Base-by-base conservation (phyloP, 2,888 invertebrate genomes). In the Gastracanthus pulcherrimus region DNA sequence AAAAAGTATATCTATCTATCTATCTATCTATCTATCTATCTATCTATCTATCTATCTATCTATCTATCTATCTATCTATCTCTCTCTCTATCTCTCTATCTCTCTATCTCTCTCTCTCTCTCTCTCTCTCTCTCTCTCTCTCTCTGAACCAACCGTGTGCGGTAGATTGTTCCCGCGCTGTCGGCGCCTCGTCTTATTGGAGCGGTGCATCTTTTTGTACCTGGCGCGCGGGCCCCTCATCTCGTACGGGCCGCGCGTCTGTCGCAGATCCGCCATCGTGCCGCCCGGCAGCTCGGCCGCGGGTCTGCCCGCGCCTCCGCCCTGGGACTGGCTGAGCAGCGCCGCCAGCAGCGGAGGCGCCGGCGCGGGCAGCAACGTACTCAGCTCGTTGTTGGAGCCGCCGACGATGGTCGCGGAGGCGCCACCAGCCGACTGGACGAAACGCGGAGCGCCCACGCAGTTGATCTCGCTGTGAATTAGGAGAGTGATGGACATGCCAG, bases 341-440 rank as follows among this genome's bases (percentile, higher is more conserved):
- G 95, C 94, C 3, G 95, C 94, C 58, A 95, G 87, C 64, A 95
- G 90, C 0, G 92, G 92, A 13, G 94, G 93, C 90, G 94, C 94
- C 0, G 94, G 93, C 31, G 93, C 94, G 0, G 94, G 94, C 67
- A 95, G 55, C 19, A 82, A 9, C 1, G 95, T 95, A 87, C 95
- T 95, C 81, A 94, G 83, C 93, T 95, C 91, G 92, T 94, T 89
- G 92, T 95, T 94, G 87, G 95, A 92, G 91, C 95, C 91, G 92
- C 94, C 93, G 88, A 94, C 92, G 92, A 94, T 34, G 2, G 11
- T n/a, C n/a, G n/a, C n/a, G n/a, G n/a, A n/a, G n/a, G n/a, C 5
- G n/a, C 55, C 9, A 23, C 93, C 93, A 34, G 93, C 92, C 31
- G 93, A 92, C 41, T 90, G 94, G 84, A 92, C 93, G 81, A 92